Evolutionary conservation across 2,113 vertebrate species (phyloP), one percentile per base, ranked within the genome.

Genomic region (Melanocharis versteri): DNA sequence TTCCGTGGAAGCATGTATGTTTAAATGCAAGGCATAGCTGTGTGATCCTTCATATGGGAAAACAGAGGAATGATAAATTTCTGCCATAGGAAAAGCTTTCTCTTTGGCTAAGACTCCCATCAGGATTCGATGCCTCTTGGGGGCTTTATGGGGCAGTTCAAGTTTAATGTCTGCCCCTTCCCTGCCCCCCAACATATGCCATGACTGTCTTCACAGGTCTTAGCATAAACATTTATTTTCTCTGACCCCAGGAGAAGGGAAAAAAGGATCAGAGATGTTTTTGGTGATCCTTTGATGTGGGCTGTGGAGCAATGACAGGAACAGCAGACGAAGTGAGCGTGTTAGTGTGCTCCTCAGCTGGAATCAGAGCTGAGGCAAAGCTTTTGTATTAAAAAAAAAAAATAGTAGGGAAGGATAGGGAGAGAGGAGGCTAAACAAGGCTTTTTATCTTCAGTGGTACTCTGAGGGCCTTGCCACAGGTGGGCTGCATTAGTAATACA

Each of bases 251-350:
- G 24, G 21, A 69, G 53, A 90, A 30, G 28, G 37, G 44, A 22
- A 33, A 64, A 65, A 72, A 78, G 27, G 40, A 69, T 69, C 58
- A 33, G 44, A 60, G 58, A 47, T 4, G 1, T 13, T 62, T 87
- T 90, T 79, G 42, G 61, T 79, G 66, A 45, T 40, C 16, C 19
- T 87, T 68, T 80, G 37, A 35, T 14, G 19, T 2, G 2, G 51
- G 11, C 71, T 83, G 53, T 68, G 73, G 51, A 66, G 27, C 39
- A 54, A 35, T 7, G 9, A 37, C 0, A 11, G 53, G 37, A 37
- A 22, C 4, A 68, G 35, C 9, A 30, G 40, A 42, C 0, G 0
- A 71, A 65, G 15, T 3, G 16, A 51, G 27, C 0, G 0, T 0
- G 0, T 58, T 13, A 66, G 16, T 1, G 11, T 4, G 1, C 4